phyloP scores from a whole-genome alignment of 2,888 invertebrate genomes.

The Ischnus inquisitorius region DNA sequence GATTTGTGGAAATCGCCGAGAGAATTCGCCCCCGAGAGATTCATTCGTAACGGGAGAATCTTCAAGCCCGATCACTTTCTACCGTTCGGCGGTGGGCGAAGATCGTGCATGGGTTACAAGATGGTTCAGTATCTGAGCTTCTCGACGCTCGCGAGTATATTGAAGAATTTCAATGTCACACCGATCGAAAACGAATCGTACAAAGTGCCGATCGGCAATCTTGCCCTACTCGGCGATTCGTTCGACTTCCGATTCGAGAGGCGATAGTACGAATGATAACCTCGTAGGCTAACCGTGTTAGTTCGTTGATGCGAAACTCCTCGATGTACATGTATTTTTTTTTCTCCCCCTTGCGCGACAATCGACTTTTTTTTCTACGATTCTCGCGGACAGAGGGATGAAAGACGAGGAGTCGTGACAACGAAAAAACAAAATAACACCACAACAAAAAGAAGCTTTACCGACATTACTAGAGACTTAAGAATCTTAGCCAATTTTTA shows the following conservation, averaged over 20 bases:
- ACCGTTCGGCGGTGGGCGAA: slow-evolving; percentile 89
- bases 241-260: slow-evolving; percentile 86
- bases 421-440: slow-evolving; percentile 27
- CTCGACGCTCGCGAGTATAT: slow-evolving; percentile 86
- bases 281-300: neutral
- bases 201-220: slow-evolving; percentile 87
- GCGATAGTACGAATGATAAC: slow-evolving; percentile 75
- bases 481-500: slow-evolving; percentile 60
- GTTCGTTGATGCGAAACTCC: neutral
- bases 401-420: slow-evolving; percentile 18
- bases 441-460: slow-evolving; percentile 48
- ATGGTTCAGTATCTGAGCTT: slow-evolving; percentile 88
- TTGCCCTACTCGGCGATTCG: slow-evolving; percentile 86
- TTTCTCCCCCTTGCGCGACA: slow-evolving; percentile 12
- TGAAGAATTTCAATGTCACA: slow-evolving; percentile 87
- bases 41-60: slow-evolving; percentile 87
- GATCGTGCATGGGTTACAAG: slow-evolving; percentile 90
- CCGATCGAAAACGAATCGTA: slow-evolving; percentile 86
- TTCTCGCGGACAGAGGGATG: neutral
- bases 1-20: slow-evolving; percentile 88
- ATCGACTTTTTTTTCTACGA: neutral
- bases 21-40: slow-evolving; percentile 88
- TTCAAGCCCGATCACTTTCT: slow-evolving; percentile 89
- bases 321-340: slow-evolving; percentile 4
- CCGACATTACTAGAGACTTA: slow-evolving; percentile 62